These are phyloP conservation scores for Poeciliopsis gracilis DNA, from an alignment of 2,797 vertebrate species.

Conservation along the genomic window DNA sequence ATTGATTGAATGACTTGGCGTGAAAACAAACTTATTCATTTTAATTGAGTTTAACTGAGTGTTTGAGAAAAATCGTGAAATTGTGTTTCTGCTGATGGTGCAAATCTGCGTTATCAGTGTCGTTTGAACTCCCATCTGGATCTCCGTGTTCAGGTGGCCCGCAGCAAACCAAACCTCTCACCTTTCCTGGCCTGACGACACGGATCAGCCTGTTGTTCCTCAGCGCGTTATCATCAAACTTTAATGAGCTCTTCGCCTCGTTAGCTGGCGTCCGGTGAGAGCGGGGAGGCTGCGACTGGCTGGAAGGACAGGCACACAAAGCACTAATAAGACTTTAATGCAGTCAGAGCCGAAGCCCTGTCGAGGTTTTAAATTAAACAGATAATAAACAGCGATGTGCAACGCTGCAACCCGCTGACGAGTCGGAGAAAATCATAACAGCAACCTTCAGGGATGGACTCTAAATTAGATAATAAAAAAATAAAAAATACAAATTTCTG, in stretches of 20 bases:
- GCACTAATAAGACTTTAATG: slow-evolving; percentile 5
- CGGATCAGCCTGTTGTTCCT: background rate
- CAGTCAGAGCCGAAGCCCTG: background rate
- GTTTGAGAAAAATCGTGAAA: no score
- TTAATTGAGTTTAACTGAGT: no score
- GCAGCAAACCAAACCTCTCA: background rate
- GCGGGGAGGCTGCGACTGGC: background rate
- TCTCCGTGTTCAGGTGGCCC: background rate
- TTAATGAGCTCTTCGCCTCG: background rate
- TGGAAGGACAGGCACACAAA: background rate
- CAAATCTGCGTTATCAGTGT: background rate
- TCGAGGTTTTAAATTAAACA: background rate
- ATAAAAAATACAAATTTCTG: background rate
- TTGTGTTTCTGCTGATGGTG: background rate
- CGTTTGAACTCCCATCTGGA: background rate
- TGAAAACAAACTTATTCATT: no score
- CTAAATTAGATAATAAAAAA: background rate
- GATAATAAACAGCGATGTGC: background rate
- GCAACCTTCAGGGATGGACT: background rate
- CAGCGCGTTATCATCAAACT: background rate
- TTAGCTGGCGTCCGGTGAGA: background rate
- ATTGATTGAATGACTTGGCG: no score
- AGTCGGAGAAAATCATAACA: background rate
- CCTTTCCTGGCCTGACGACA: background rate
- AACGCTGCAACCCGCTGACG: background rate